Base-by-base conservation (phyloP, 37 sponge, comb jelly and placozoan genomes). In the Spongia lamella region DNA sequence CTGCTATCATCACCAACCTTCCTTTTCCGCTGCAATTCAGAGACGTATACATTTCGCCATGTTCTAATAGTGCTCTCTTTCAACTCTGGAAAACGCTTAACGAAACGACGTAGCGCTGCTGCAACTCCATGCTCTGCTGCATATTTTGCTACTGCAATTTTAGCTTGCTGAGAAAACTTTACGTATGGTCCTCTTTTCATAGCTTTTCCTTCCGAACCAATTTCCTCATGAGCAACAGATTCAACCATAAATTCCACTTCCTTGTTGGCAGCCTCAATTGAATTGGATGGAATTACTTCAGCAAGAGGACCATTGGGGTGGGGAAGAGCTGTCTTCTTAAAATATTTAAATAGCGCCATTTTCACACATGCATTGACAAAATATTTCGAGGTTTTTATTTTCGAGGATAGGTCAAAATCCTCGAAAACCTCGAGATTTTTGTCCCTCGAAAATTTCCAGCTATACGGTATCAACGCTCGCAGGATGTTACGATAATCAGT, bases 181-280 rank as follows among this genome's bases (percentile, higher is more conserved):
- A 47, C 47, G 11, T 67, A 67, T 4, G 21, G 38, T n/a, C 49
- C 68, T n/a, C 38, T 43, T 2, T 32, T 4, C 9, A 24, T 29
- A 21, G 14, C 9, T 17, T 24, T 26, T n/a, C n/a, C n/a, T n/a
- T n/a, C n/a, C n/a, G n/a, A n/a, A n/a, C n/a, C n/a, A n/a, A n/a
- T n/a, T n/a, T n/a, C n/a, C n/a, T n/a, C n/a, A n/a, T n/a, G n/a
- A n/a, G n/a, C n/a, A 25, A n/a, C 13, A 19, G 1, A 20, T 14
- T 65, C 66, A 11, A 65, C 19, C 20, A 67, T 50, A 14, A 20
- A n/a, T 27, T 67, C 43, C 29, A 67, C 68, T 27, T 38, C 68
- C 25, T 38, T 35, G 68, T 67, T 67, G 24, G 68, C 68, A 4
- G 68, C 68, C 20, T 4, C 68, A 27, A 67, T 67, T 43, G 68